phyloP scores from a whole-genome alignment of 2,797 vertebrate species.

The Diceros bicornis region DNA sequence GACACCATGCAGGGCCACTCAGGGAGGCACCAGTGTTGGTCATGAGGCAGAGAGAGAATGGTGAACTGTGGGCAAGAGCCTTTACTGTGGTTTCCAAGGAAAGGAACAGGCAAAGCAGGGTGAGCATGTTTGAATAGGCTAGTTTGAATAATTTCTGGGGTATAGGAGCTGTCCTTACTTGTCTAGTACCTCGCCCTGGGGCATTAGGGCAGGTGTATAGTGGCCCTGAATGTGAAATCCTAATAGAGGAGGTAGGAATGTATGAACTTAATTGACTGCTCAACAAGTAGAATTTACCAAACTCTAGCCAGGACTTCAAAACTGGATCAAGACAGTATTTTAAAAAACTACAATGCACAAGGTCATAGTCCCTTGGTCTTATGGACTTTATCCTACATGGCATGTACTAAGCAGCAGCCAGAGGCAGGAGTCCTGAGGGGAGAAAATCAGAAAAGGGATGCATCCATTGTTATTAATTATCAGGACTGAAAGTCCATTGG shows the following conservation, averaged over 20 bases:
- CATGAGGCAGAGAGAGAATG: not conserved
- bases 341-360: not conserved
- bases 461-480: not conserved
- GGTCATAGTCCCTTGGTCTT: not conserved
- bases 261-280: not conserved
- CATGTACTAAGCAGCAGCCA: not conserved
- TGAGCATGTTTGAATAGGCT: not conserved
- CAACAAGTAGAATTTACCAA: not conserved
- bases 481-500: not conserved
- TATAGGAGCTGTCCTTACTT: not conserved
- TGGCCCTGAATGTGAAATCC: not conserved
- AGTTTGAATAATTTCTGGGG: not conserved
- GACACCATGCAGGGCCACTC: not conserved
- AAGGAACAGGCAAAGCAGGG: not conserved
- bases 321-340: not conserved
- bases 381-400: not conserved
- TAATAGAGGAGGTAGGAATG: no score
- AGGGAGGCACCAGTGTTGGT: not conserved
- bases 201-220: not conserved
- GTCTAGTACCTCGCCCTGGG: not conserved
- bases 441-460: not conserved
- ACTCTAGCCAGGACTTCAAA: not conserved
- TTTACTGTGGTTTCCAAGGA: not conserved
- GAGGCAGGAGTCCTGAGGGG: not conserved
- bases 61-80: no score